Evolutionary conservation across 1,140 invertebrate species (phyloP).

Genomic region (Pantala flavescens): DNA sequence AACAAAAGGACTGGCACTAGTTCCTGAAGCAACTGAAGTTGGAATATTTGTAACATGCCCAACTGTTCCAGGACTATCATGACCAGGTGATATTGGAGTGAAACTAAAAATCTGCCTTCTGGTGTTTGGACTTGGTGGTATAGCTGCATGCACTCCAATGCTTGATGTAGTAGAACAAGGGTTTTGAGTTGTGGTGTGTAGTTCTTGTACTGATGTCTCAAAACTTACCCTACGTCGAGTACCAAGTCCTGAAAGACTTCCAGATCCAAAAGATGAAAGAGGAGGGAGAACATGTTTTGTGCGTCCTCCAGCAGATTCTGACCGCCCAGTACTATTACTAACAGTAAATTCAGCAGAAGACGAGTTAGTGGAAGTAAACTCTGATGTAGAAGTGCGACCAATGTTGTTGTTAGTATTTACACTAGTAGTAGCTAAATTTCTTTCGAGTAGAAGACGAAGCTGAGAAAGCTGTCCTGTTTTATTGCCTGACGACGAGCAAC

Average conservation of each 20-base stretch:
- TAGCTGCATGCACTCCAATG: conserved; percentile 26
- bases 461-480: conserved; percentile 54
- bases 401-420: not conserved
- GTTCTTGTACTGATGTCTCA: conserved; percentile 40
- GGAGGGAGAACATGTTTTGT: not conserved
- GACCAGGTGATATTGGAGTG: conserved; percentile 68
- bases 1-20: conserved; percentile 67
- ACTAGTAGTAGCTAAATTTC: conserved; percentile 39
- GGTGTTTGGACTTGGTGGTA: conserved; percentile 48
- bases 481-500: not conserved
- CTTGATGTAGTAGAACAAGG: not conserved
- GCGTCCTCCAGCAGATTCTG: not conserved
- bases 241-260: conserved; percentile 20
- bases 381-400: not conserved
- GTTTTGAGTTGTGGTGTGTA: not conserved
- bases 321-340: not conserved
- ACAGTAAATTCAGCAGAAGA: not conserved
- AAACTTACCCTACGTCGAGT: conserved; percentile 48
- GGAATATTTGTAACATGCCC: conserved; percentile 26
- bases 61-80: conserved; percentile 39
- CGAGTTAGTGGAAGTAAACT: not conserved
- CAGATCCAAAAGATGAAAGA: not conserved
- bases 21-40: conserved; percentile 28
- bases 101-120: conserved; percentile 71
- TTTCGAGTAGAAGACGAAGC: conserved; percentile 55